Evolutionary conservation across 1,140 invertebrate species (phyloP).

Genomic region (Drosophila ercepeae): DNA sequence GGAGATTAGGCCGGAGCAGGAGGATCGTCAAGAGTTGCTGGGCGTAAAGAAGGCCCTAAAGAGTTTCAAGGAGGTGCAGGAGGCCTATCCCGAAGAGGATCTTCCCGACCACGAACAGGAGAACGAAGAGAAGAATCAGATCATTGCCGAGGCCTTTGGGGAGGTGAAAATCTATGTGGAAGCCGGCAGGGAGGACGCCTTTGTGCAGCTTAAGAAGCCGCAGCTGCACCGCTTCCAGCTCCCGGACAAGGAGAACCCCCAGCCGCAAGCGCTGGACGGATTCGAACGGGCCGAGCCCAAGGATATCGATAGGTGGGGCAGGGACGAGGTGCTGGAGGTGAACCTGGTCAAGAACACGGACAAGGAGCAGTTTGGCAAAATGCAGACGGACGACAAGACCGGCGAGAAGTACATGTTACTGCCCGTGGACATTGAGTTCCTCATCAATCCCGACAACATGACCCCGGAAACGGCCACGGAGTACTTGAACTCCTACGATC

Average conservation of each 20-base stretch:
- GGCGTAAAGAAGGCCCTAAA: background rate
- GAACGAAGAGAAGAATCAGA: background rate
- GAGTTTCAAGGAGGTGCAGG: background rate
- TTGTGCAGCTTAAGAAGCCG: constrained; percentile 19
- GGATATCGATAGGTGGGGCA: background rate
- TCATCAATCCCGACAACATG: constrained; percentile 13
- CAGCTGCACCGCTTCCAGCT: constrained; percentile 36
- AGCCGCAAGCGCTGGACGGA: background rate
- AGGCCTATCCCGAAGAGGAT: background rate
- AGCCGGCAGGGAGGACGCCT: constrained; percentile 2
- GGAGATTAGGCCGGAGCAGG: background rate
- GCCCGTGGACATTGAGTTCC: constrained; percentile 43
- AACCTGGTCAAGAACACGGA: constrained; percentile 8
- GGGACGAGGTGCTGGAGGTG: background rate
- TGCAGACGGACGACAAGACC: constrained; percentile 24
- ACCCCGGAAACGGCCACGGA: background rate
- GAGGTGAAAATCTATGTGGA: constrained; percentile 34
- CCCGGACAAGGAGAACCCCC: background rate
- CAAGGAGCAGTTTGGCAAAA: constrained; percentile 8
- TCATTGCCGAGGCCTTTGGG: constrained; percentile 27
- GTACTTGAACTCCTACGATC: background rate
- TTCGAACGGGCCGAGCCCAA: background rate
- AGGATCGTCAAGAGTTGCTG: background rate
- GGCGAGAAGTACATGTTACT: constrained; percentile 54
- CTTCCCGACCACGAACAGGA: too few relatives aligned